Base-by-base conservation (phyloP, 2,113 vertebrate genomes). In the Tetraodon nigroviridis region DNA sequence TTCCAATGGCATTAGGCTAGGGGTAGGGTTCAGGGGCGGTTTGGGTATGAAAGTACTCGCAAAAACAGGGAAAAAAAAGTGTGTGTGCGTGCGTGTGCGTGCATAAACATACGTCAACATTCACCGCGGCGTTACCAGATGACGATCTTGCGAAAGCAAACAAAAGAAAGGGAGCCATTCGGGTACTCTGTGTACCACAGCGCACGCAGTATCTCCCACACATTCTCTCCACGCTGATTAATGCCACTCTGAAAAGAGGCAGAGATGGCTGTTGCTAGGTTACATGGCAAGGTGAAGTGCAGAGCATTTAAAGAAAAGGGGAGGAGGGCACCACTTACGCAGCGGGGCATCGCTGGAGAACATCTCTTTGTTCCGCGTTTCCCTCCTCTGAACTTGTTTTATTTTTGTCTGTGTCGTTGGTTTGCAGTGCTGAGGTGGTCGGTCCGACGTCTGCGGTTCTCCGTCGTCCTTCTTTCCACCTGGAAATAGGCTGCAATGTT, bases 261-360 rank as follows among this genome's bases (percentile, higher is more conserved):
- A 85, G 87, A 87, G 80, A 86, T 74, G 79, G 81, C 78, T 89
- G 90, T 92, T 92, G 90, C 90, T 92, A 91, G 89, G 90, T 90
- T 88, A 92, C 90, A 80, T 78, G 77, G 85, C 66, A 86, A 90
- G 86, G 89, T 90, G 89, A 87, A 87, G 83, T 83, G 81, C 79
- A 76, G 79, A 77, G 80, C 74, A 80, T 87, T 87, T 81, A 86
- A 84, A 81, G 71, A 80, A 78, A 75, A 74, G 63, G 75, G 69
- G 76, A 80, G 75, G 76, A 82, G 73, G 58, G 77, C 81, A 73
- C 71, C 75, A 69, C 87, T 71, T 73, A 76, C 61, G 64, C 75
- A 75, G 69, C 66, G 67, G 69, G 78, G 75, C 82, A 77, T 78
- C 71, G 82, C 73, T 71, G 55, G 69, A 64, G 48, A 53, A 44